Evolutionary conservation across 2,797 vertebrate genomes (phyloP), one percentile per base, ranked within the genome.

Genomic region (Artibeus jamaicensis): DNA sequence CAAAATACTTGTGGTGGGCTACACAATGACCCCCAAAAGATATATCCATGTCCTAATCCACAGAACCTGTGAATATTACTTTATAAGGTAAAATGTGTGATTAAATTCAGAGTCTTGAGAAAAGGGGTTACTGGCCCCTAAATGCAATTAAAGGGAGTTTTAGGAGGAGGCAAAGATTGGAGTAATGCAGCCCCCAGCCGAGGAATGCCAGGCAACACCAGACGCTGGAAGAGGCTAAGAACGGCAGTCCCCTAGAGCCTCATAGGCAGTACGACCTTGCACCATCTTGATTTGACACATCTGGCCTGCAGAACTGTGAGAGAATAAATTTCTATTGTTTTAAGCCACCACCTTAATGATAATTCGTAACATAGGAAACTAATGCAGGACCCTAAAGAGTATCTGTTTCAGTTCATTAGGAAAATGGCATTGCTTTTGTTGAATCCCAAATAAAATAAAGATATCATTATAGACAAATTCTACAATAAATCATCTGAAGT

Each of bases 301-400:
- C 12, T 62, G 39, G 29, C 21, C 78, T 83, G 42, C 93, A 88
- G 34, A 78, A 68, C 68, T 68, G 6, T 42, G 12, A 85, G 2
- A 83, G n/a, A 86, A 83, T 44, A 21, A n/a, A 88, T 50, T 78
- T 62, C 59, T 42, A n/a, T 57, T 67, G 18, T 77, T 93, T 95
- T 67, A 96, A 95, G 37, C 48, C 55, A 73, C 18, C 22, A 22
- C 34, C 19, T 78, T 94, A 57, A 90, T 29, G 12, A 14, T 68
- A 89, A 92, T 79, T 48, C 79, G 7, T 77, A 87, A 73, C 15
- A 88, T 15, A 84, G 77, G 57, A 95, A 94, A 90, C 2, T 81
- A 77, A 92, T 22, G 59, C 7, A 84, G 22, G 44, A 39, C 71
- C 59, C 76, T 89, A 84, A 93, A 46, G 19, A 88, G 59, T 67